These are phyloP conservation scores for Mycalesis mineus DNA, from an alignment of 2,888 invertebrate genomes.

Conservation along the genomic window DNA sequence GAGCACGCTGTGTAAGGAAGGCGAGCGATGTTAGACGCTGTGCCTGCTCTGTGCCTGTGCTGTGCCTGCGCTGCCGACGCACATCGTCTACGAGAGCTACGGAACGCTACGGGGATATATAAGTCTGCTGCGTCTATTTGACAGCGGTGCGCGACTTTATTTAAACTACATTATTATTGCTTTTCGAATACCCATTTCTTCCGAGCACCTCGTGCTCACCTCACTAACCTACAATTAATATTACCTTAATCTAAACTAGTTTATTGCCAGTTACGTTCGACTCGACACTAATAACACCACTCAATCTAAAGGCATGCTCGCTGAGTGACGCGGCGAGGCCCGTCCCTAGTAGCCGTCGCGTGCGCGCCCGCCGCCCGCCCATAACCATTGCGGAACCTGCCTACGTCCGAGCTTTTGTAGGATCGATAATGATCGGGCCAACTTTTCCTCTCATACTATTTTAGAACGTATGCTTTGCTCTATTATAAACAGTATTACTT, in stretches of 20 bases:
- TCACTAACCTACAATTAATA: constrained; percentile 50
- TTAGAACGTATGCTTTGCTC: no score
- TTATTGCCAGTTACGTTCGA: constrained; percentile 73
- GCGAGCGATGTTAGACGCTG: no score
- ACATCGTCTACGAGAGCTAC: constrained; percentile 44
- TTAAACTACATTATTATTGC: constrained; percentile 76
- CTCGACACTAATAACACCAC: constrained; percentile 61
- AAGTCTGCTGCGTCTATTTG: constrained; percentile 60
- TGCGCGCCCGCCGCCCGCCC: constrained; percentile 44
- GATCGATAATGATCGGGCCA: no score
- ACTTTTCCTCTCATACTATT: no score
- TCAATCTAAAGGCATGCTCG: constrained; percentile 67
- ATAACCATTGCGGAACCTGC: no score
- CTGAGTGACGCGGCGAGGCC: constrained; percentile 45
- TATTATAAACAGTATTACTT: no score
- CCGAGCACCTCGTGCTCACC: constrained; percentile 72
- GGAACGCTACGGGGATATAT: constrained; percentile 46
- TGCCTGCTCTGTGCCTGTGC: no score
- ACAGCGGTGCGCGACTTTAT: constrained; percentile 69
- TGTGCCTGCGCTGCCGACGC: no score
- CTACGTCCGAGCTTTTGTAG: no score
- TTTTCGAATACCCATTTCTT: constrained; percentile 78
- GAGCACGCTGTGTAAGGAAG: no score
- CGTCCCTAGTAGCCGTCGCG: constrained; percentile 46
- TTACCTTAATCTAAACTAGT: constrained; percentile 64